Evolutionary conservation across 2,888 invertebrate genomes (phyloP).

Genomic region (Acanthoscelides obtectus): DNA sequence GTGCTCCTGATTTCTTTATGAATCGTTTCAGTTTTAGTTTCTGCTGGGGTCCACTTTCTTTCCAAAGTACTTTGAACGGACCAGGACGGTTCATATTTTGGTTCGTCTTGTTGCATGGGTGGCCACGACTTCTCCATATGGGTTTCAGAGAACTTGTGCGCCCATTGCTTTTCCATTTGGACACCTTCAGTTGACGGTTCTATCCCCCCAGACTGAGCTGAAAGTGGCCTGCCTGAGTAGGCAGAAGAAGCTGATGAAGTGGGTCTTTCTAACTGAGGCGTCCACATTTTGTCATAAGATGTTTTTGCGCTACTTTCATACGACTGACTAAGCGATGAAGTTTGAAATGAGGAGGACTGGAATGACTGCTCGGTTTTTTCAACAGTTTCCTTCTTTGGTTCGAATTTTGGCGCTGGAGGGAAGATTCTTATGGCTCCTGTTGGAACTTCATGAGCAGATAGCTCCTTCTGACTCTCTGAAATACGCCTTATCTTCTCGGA

Average conservation of each 20-base stretch:
- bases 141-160: constrained; percentile 49
- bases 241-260: constrained; percentile 28
- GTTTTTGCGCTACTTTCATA: constrained; percentile 47
- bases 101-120: constrained; percentile 41
- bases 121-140: constrained; percentile 52
- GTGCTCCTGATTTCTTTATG: constrained; percentile 28
- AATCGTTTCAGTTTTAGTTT: constrained; percentile 26
- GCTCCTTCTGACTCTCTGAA: constrained; percentile 54
- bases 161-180: constrained; percentile 67
- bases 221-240: constrained; percentile 30
- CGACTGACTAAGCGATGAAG: constrained; percentile 28
- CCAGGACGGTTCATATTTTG: constrained; percentile 39
- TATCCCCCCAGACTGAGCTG: constrained; percentile 22
- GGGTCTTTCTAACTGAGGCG: constrained; percentile 34
- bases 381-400: constrained; percentile 25
- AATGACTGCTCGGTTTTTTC: constrained; percentile 32
- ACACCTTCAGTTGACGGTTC: constrained; percentile 58
- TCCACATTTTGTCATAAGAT: constrained; percentile 49
- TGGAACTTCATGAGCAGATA: constrained; percentile 37
- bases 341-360: constrained; percentile 25
- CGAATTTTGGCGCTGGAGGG: constrained; percentile 18
- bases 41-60: constrained; percentile 41
- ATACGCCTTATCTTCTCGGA: constrained; percentile 57
- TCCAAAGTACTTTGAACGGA: constrained; percentile 42
- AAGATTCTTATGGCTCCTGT: constrained; percentile 27